phyloP scores from a whole-genome alignment of 1,140 invertebrate genomes.

The Pectinophora gossypiella region DNA sequence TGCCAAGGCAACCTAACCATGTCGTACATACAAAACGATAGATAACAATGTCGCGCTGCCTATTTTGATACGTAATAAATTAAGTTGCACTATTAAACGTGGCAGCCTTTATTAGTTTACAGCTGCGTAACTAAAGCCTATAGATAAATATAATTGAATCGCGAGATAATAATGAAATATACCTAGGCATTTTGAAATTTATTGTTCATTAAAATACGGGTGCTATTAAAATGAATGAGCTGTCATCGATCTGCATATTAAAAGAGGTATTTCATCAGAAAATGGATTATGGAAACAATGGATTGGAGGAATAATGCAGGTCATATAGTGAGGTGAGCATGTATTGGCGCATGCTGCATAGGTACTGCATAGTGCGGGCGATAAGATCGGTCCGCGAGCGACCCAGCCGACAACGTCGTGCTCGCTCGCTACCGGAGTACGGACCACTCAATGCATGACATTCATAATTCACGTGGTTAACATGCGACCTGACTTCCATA shows the following conservation, averaged over 20 bases:
- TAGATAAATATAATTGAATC: too few relatives aligned
- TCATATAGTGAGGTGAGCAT: neutral
- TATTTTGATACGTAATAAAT: neutral
- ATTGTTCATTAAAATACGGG: too few relatives aligned
- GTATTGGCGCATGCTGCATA: neutral
- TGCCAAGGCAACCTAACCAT: conserved; percentile 46
- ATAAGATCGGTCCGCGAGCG: neutral
- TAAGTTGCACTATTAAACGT: neutral
- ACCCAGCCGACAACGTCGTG: too few relatives aligned
- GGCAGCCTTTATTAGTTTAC: neutral
- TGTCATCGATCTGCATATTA: too few relatives aligned
- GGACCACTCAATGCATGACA: neutral
- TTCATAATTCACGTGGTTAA: too few relatives aligned
- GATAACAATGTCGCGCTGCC: conserved; percentile 1
- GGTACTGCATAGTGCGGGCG: neutral
- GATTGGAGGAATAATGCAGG: neutral
- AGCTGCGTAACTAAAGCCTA: neutral
- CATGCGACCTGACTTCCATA: too few relatives aligned
- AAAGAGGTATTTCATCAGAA: neutral
- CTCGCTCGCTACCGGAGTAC: neutral
- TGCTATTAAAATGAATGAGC: too few relatives aligned
- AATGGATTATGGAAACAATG: neutral
- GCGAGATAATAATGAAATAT: too few relatives aligned
- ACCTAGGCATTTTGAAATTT: too few relatives aligned
- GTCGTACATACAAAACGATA: conserved; percentile 44